Conservation (phyloP, 1,140 invertebrate genomes). For the Drosophila kanapiae region DNA sequence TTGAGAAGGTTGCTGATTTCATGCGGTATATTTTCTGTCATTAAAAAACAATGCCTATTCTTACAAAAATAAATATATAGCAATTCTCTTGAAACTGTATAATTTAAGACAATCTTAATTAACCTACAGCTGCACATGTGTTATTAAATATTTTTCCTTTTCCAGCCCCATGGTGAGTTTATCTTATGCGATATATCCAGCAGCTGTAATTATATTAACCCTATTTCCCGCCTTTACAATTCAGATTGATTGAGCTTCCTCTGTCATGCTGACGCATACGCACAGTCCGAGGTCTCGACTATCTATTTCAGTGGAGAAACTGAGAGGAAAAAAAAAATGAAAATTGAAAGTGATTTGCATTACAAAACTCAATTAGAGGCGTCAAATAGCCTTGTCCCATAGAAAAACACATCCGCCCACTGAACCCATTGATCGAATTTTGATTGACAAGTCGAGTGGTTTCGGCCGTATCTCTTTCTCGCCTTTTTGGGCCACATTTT, state of each 20-base stretch:
- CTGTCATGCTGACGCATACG: slow-evolving; percentile 40
- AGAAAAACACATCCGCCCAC: slow-evolving; percentile 36
- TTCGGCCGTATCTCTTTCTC: slow-evolving; percentile 9
- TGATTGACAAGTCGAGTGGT: slow-evolving; percentile 49
- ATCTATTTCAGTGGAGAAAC: slow-evolving; percentile 40
- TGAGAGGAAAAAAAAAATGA: slow-evolving; percentile 14
- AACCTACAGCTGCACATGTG: slow-evolving; percentile 9
- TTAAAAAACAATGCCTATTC: not conserved
- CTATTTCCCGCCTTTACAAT: slow-evolving; percentile 46
- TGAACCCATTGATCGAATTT: slow-evolving; percentile 52
- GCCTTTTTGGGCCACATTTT: slow-evolving; percentile 32
- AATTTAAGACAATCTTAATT: not conserved
- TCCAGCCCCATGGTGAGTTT: slow-evolving; percentile 7
- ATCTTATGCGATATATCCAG: slow-evolving; percentile 15
- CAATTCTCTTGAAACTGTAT: not conserved
- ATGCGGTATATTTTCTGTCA: not conserved
- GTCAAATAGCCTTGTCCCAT: slow-evolving; percentile 53
- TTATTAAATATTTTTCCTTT: slow-evolving; percentile 11
- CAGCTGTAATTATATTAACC: slow-evolving; percentile 37
- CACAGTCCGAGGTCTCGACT: slow-evolving; percentile 35
- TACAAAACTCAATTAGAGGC: slow-evolving; percentile 57
- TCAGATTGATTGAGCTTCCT: slow-evolving; percentile 39
- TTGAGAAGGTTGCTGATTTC: not conserved
- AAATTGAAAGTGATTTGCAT: slow-evolving; percentile 55
- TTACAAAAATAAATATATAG: not conserved